Percentiles rank a stretch among this genome's conserved stretches.
Conservation (phyloP, 1,140 invertebrate genomes). For the Pseudobourletiella spinata region DNA sequence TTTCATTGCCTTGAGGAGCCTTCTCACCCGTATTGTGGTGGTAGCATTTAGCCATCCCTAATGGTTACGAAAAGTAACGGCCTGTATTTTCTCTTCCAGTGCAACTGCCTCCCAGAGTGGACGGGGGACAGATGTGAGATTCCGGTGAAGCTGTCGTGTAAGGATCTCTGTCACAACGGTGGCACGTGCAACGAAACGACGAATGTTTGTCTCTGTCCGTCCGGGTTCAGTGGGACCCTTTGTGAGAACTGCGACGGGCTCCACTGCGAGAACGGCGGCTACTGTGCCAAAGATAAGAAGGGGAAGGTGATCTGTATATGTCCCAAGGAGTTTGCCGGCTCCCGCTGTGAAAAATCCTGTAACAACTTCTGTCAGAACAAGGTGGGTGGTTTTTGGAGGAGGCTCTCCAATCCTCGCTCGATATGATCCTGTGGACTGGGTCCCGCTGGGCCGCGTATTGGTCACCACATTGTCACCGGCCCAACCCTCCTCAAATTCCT, state of each 20-base stretch:
- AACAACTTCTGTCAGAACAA: slow-evolving; percentile 40
- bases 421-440: too few species aligned
- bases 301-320: slow-evolving; percentile 40
- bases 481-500: too few species aligned
- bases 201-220: slow-evolving; percentile 31
- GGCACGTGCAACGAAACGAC: slow-evolving; percentile 46
- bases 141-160: slow-evolving; percentile 44
- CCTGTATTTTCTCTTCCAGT: slow-evolving; percentile 43
- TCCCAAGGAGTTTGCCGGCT: slow-evolving; percentile 40
- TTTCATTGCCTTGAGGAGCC: too few species aligned
- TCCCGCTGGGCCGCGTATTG: too few species aligned
- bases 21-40: too few species aligned
- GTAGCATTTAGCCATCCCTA: too few species aligned
- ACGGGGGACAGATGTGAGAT: slow-evolving; percentile 57
- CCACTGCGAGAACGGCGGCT: slow-evolving; percentile 42
- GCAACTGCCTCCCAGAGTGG: slow-evolving; percentile 54
- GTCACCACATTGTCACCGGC: too few species aligned
- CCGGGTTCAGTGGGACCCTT: slow-evolving; percentile 30
- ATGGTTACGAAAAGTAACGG: neutral
- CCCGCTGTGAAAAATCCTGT: slow-evolving; percentile 43
- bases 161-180: slow-evolving; percentile 49
- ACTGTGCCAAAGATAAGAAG: slow-evolving; percentile 35
- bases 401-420: neutral
- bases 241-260: slow-evolving; percentile 40
- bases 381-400: slow-evolving; percentile 18